Base-by-base conservation (phyloP, 2,888 invertebrate genomes). In the Dichetophora obliterata region DNA sequence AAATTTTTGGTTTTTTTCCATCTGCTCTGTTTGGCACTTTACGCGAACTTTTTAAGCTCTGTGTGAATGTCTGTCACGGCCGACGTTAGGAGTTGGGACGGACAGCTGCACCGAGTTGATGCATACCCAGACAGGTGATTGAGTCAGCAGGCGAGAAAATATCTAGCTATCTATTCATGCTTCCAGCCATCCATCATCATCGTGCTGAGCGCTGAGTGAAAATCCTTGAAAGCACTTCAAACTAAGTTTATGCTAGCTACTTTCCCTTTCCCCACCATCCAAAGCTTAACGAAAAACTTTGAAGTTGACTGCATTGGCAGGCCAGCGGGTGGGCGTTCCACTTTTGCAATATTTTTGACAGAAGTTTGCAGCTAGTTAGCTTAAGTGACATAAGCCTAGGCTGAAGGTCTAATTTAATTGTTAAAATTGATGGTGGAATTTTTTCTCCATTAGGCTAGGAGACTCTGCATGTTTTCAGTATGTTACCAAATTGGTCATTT, bases 181-280 rank as follows among this genome's bases (percentile, higher is more conserved):
- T 19, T 43, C 31, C 66, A 19, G 22, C 43, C 66, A 66, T 66
- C 59, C 59, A 27, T 24, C 66, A 66, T 19, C 66, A 66, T 66
- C 43, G 34, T 37, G 34, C n/a, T 65, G n/a, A 27, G 5, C 22
- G 66, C 43, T 43, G 50, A 11, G 68, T 50, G 22, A 68, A 59
- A 68, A 68, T 68, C 27, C 68, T 68, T 22, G 50, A 68, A 68
- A 50, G 31, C 50, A 68, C 68, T 68, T 68, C 68, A 68, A 68
- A 48, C 50, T 68, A 24, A 68, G 50, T 68, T 68, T 68, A 27
- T 22, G 27, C 27, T 11, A 14, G 68, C 8, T 59, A 24, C 27
- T 27, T 59, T 59, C 11, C 14, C 37, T 34, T 16, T 27, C 34
- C n/a, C 34, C 34, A 31, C 50, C 48, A 50, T 14, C 14, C 16